Conservation (phyloP, 2,888 invertebrate genomes). For the Silvanus unidentatus region DNA sequence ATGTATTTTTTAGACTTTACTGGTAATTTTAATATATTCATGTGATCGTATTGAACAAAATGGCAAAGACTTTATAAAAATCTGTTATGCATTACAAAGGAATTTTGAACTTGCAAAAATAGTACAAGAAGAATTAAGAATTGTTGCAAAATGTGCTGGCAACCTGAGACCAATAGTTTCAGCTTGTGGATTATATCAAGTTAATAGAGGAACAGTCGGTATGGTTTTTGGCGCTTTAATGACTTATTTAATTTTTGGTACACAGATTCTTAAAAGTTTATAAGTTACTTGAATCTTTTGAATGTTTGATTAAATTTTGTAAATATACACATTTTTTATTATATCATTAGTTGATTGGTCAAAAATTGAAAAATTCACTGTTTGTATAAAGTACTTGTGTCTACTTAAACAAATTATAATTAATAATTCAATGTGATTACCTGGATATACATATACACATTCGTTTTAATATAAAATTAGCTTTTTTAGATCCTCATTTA, state of each 20-base stretch:
- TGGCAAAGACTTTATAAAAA: neutral
- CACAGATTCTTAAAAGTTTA: neutral
- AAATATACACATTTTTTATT: too few species aligned
- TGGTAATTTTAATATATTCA: neutral
- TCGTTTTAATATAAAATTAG: too few species aligned
- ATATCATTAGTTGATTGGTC: too few species aligned
- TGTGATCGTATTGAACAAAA: neutral
- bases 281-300: too few species aligned
- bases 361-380: too few species aligned
- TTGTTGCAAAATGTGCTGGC: neutral
- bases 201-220: neutral
- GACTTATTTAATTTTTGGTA: neutral
- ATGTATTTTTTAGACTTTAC: neutral
- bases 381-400: too few species aligned
- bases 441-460: too few species aligned
- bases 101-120: neutral
- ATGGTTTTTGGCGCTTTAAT: neutral
- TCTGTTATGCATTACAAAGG: neutral
- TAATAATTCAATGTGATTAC: too few species aligned
- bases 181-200: neutral
- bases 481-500: too few species aligned
- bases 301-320: too few species aligned
- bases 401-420: too few species aligned
- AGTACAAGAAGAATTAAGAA: neutral
- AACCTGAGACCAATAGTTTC: neutral